Percentiles rank a stretch among this genome's conserved stretches.
Conservation (phyloP, 2,113 vertebrate species). For the Stigmatopora nigra region DNA sequence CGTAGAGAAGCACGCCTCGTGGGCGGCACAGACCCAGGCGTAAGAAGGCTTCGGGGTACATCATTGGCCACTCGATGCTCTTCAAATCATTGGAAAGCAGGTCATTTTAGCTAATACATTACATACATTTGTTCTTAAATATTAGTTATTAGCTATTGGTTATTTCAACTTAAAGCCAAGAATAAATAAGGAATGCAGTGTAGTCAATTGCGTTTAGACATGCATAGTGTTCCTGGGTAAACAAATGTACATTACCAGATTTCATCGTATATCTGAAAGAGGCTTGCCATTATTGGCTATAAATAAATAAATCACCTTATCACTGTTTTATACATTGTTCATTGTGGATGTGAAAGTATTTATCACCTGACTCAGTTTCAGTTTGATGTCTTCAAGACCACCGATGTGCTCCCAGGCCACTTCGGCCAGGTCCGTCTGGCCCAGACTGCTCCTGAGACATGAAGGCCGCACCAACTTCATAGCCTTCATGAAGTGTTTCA, state of each 20-base stretch:
- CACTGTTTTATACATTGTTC: too few relatives aligned
- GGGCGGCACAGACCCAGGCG: constrained; percentile 82
- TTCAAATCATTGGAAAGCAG: constrained; percentile 36
- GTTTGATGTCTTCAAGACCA: constrained; percentile 87
- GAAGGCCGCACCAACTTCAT: constrained; percentile 82
- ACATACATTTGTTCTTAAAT: too few relatives aligned
- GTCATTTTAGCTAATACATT: not conserved
- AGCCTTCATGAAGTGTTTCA: constrained; percentile 77
- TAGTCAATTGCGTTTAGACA: too few relatives aligned
- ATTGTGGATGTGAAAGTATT: not conserved
- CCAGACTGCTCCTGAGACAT: constrained; percentile 77
- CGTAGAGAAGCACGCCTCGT: constrained; percentile 83
- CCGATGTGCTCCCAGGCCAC: constrained; percentile 88
- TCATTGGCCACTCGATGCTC: constrained; percentile 93
- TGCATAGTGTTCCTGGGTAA: too few relatives aligned
- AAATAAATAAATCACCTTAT: too few relatives aligned
- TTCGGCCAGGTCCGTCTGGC: constrained; percentile 75
- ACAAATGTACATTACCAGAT: too few relatives aligned
- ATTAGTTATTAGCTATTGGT: too few relatives aligned
- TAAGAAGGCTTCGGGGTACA: constrained; percentile 79
- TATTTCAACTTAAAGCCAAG: too few relatives aligned
- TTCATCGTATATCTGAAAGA: too few relatives aligned
- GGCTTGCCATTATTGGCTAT: too few relatives aligned
- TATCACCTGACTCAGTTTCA: constrained; percentile 84
- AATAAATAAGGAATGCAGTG: too few relatives aligned